Evolutionary conservation across 2,797 vertebrate genomes (phyloP).

Genomic region (Selene dorsalis): DNA sequence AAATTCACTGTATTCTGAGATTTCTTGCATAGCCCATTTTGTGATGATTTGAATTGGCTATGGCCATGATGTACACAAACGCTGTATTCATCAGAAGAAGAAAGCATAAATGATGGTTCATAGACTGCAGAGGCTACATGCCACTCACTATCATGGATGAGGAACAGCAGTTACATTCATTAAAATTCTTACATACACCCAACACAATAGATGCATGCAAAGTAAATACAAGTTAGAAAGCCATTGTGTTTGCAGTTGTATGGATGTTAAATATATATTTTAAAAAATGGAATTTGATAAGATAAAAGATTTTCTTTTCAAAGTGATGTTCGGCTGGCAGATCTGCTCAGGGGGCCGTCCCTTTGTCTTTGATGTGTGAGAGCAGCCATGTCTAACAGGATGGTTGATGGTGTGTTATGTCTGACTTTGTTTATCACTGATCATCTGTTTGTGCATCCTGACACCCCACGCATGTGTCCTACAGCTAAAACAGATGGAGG

Average conservation of each 20-base stretch:
- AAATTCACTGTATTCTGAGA: background rate
- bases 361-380: constrained; percentile 47
- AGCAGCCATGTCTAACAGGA: constrained; percentile 54
- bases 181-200: background rate
- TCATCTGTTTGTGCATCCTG: constrained; percentile 57
- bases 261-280: background rate
- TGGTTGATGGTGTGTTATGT: constrained; percentile 48
- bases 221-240: background rate
- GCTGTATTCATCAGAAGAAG: background rate
- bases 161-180: background rate
- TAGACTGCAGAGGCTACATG: background rate
- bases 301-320: constrained; percentile 6
- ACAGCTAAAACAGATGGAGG: constrained; percentile 97
- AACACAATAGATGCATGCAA: background rate
- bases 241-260: background rate
- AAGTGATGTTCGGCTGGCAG: background rate
- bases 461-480: constrained; percentile 55
- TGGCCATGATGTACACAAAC: background rate
- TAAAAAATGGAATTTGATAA: background rate
- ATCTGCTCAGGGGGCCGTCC: constrained; percentile 14
- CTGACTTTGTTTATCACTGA: constrained; percentile 58
- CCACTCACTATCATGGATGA: background rate
- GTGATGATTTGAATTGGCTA: background rate
- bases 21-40: background rate
- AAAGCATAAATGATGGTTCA: background rate